phyloP scores from a whole-genome alignment of 1,140 invertebrate species.

The Camponotus vicinus region DNA sequence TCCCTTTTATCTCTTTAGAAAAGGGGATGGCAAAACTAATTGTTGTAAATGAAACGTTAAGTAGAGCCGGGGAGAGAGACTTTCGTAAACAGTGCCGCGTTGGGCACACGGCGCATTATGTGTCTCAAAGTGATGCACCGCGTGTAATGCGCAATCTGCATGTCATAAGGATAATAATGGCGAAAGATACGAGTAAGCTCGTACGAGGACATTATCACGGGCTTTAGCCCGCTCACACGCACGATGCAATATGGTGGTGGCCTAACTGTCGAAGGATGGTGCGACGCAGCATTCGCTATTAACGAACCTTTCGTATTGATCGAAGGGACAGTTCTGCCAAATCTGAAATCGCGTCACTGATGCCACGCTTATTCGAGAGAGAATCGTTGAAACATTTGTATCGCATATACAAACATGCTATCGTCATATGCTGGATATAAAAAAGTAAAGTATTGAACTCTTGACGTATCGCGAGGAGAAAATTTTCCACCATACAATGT shows the following conservation, averaged over 20 bases:
- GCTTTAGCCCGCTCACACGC: conserved; percentile 29
- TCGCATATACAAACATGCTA: neutral
- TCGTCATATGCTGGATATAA: neutral
- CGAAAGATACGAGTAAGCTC: conserved; percentile 51
- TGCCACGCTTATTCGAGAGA: neutral
- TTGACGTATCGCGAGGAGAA: neutral
- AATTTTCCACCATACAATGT: neutral
- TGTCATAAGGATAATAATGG: conserved; percentile 64
- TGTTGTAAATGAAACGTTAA: conserved; percentile 39
- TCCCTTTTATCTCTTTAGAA: neutral
- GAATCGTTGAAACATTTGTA: neutral
- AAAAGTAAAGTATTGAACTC: neutral
- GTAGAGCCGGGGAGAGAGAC: neutral
- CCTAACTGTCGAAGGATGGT: conserved; percentile 54
- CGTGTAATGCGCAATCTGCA: conserved; percentile 63
- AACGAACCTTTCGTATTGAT: conserved; percentile 63
- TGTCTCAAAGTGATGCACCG: conserved; percentile 54
- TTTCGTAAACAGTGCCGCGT: neutral
- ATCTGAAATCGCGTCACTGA: conserved; percentile 41
- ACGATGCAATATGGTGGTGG: conserved; percentile 11
- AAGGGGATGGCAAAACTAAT: neutral
- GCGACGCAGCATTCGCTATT: conserved; percentile 53
- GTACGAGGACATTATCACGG: conserved; percentile 46
- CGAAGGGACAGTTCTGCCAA: conserved; percentile 47
- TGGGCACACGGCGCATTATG: conserved; percentile 35